phyloP scores from a whole-genome alignment of 1,140 invertebrate species.

The Procambarus virginalis region DNA sequence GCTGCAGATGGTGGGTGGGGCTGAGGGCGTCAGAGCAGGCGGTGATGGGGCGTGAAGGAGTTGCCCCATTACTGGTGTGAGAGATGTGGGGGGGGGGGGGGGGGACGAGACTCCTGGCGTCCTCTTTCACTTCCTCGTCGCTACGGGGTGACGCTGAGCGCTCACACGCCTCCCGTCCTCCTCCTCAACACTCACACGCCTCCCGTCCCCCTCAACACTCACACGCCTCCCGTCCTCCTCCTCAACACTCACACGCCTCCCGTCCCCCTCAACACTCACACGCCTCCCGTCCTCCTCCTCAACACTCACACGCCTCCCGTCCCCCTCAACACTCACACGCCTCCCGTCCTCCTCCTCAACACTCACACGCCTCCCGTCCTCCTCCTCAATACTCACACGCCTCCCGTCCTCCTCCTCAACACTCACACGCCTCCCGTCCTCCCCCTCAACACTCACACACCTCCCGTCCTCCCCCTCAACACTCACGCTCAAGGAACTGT shows the following conservation, averaged over 20 bases:
- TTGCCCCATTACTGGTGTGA: slow-evolving; percentile 6
- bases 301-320: no score
- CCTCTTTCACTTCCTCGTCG: slow-evolving; percentile 23
- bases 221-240: no score
- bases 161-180: background rate
- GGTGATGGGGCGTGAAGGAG: background rate
- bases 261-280: no score
- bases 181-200: background rate
- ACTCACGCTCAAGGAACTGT: no score
- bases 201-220: background rate
- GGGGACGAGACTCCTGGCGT: slow-evolving; percentile 19
- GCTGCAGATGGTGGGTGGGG: background rate
- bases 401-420: background rate
- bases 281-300: no score
- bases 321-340: no score
- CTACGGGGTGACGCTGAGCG: background rate
- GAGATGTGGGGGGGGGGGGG: no score
- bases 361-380: background rate
- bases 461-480: background rate
- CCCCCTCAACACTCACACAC: background rate
- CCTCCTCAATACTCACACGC: background rate
- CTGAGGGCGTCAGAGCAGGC: background rate
- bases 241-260: background rate
- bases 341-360: background rate
- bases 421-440: background rate